A percentile compares a stretch with the other conserved stretches of the same genome.
Evolutionary conservation across 2,888 invertebrate genomes (phyloP).

Genomic region (Phorcus lineatus): DNA sequence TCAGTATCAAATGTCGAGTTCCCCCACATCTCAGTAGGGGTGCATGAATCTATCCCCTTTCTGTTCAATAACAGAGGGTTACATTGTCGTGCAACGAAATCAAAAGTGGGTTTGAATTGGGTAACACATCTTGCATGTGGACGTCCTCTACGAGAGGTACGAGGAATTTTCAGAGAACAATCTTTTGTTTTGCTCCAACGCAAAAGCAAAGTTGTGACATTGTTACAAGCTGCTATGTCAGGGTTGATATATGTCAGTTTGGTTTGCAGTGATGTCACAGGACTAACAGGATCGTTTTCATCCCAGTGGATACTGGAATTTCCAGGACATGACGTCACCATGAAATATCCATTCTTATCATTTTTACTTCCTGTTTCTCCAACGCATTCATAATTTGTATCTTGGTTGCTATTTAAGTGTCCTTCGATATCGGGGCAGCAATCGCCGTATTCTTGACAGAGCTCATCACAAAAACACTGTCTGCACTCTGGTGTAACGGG

Average conservation of each 20-base stretch:
- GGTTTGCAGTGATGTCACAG: not conserved
- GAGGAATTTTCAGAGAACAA: too few species aligned
- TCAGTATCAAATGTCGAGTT: not conserved
- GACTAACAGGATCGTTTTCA: not conserved
- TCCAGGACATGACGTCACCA: constrained; percentile 5
- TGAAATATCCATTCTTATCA: not conserved
- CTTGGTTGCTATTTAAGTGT: too few species aligned
- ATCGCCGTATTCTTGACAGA: constrained; percentile 25
- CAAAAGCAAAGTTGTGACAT: not conserved
- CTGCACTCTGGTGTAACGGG: not conserved
- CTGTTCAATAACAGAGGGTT: not conserved
- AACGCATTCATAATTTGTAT: too few species aligned
- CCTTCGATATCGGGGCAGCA: constrained; percentile 29
- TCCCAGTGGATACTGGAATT: not conserved
- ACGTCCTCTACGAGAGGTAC: too few species aligned
- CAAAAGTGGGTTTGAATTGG: too few species aligned
- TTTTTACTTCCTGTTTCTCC: too few species aligned
- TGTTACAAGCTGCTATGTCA: constrained; percentile 24
- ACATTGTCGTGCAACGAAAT: not conserved
- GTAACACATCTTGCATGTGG: too few species aligned
- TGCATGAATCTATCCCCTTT: not conserved
- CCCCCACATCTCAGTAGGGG: not conserved
- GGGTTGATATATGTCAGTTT: constrained; percentile 20
- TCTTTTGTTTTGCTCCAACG: too few species aligned
- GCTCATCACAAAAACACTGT: constrained; percentile 27